Evolutionary conservation across 1,140 invertebrate species (phyloP), one percentile per base, ranked within the genome.

Genomic region (Xylocopa sonorina): DNA sequence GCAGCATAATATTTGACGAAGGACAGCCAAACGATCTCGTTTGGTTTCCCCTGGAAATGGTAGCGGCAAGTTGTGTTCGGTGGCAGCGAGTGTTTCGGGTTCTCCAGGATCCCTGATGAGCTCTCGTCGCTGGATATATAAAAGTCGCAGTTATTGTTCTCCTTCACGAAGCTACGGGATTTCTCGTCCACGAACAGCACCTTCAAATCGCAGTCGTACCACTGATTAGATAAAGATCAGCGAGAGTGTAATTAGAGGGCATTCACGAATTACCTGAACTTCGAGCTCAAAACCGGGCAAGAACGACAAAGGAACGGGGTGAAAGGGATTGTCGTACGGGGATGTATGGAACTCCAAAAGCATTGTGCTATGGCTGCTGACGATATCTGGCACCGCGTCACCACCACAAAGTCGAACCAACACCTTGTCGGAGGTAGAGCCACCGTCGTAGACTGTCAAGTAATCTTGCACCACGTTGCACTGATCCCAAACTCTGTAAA

Each of bases 51-150:
- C 90, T 95, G 93, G 78, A 95, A 94, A 69, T 93, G 92, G 85
- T 95, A 95, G 27, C 94, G 92, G 88, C 97, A 98, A 1, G 97
- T 98, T 1, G 97, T 97, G 89, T 98, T 98, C 0, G 96, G 96
- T 0, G 97, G 96, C 60, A 98, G 89, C 3, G 97, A 97, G 89
- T 98, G 97, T 66, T 95, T 94, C 0, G 97, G 97, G 87, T 96
- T 97, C 87, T 97, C 96, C 43, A 95, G 83, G 9, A 94, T 88
- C 3, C 97, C 97, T 79, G 95, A 96, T 7, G 95, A 94, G 81
- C 95, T 95, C 84, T 97, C 96, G 80, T 96, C 96, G 41, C 96
- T 95, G 68, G 95, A 95, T 71, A 97, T 93, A 72, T 96, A 94
- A 90, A 97, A 97, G 82, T 96, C 95, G 87, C 96, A 97, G 58